phyloP scores from a whole-genome alignment of 1,140 invertebrate genomes.

The Bombus sibiricus region DNA sequence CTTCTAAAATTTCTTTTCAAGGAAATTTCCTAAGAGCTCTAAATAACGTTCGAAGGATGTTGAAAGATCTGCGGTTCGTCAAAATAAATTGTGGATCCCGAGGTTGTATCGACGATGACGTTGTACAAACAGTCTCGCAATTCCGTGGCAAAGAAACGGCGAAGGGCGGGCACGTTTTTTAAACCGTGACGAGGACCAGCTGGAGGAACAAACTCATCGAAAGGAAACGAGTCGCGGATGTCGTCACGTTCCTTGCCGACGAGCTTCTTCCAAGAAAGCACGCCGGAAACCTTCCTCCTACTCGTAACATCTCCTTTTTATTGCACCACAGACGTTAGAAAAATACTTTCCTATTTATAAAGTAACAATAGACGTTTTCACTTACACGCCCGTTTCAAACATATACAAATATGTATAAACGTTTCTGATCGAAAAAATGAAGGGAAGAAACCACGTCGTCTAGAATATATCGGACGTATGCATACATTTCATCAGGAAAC shows the following conservation, averaged over 20 bases:
- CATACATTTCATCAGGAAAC: no score
- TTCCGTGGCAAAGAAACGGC: conserved; percentile 30
- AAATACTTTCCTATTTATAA: conserved; percentile 36
- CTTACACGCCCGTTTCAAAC: background rate
- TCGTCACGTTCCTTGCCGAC: conserved; percentile 48
- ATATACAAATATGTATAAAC: background rate
- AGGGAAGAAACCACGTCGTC: background rate
- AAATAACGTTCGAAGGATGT: background rate
- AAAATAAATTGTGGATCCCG: conserved; percentile 51
- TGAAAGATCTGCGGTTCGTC: conserved; percentile 50
- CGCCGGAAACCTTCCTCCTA: conserved; percentile 9
- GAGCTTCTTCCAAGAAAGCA: conserved; percentile 1
- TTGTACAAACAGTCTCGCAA: conserved; percentile 61
- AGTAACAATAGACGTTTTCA: conserved; percentile 4
- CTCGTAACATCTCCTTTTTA: conserved; percentile 8
- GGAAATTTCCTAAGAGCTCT: background rate
- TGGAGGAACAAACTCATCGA: conserved; percentile 46
- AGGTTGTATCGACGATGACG: conserved; percentile 55
- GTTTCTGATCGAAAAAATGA: background rate
- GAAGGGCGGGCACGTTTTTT: conserved; percentile 48
- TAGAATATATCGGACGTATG: background rate
- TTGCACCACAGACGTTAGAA: background rate
- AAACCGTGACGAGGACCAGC: conserved; percentile 56
- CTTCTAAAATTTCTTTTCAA: background rate
- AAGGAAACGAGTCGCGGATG: conserved; percentile 39